Percentiles rank a stretch among this genome's conserved stretches.
phyloP scores from a whole-genome alignment of 2,797 vertebrate genomes.

The Channallabes apus region DNA sequence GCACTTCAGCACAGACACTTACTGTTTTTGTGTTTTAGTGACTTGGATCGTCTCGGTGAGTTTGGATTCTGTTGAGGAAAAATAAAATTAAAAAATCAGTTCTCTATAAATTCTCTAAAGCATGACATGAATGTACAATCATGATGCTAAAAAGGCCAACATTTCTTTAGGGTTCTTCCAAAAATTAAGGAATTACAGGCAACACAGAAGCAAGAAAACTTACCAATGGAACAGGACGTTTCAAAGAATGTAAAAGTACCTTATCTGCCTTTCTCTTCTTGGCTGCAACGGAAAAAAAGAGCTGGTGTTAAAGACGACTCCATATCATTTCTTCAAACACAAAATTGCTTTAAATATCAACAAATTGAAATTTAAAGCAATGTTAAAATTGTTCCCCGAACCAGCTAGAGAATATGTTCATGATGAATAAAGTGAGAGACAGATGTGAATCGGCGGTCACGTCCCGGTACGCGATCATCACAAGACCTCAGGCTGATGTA shows the following conservation, averaged over 20 bases:
- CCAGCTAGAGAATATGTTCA: not conserved
- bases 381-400: too few relatives aligned
- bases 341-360: too few relatives aligned
- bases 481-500: too few relatives aligned
- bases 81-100: not conserved
- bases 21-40: slow-evolving; percentile 96
- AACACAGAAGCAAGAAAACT: slow-evolving; percentile 32
- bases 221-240: slow-evolving; percentile 44
- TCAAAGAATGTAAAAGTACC: slow-evolving; percentile 70
- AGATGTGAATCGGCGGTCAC: too few relatives aligned
- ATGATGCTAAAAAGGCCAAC: not conserved
- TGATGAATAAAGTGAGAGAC: not conserved
- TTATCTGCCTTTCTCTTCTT: slow-evolving; percentile 98
- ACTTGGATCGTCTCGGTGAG: slow-evolving; percentile 94
- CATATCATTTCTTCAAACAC: not conserved
- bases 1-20: slow-evolving; percentile 56
- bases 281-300: slow-evolving; percentile 70
- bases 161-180: not conserved
- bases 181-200: slow-evolving; percentile 20
- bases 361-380: too few relatives aligned
- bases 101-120: not conserved
- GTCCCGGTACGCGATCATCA: too few relatives aligned
- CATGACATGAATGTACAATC: not conserved
- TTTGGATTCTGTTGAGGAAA: slow-evolving; percentile 83
- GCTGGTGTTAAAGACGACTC: not conserved